phyloP scores from a whole-genome alignment of 2,888 invertebrate species.

The Drosophila buzzatii region DNA sequence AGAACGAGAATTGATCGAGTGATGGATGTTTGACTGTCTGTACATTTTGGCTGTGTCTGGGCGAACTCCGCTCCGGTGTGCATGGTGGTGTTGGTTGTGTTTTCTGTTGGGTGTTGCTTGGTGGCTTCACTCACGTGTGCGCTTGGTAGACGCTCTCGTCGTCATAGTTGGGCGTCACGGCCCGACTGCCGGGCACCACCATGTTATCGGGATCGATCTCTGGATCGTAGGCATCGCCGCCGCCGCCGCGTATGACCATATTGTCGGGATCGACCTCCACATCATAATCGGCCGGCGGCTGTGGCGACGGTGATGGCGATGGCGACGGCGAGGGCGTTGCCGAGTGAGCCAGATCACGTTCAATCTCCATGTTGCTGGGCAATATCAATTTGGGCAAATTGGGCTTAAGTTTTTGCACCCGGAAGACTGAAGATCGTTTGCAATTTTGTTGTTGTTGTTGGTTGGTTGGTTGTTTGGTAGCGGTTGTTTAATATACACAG shows the following conservation, averaged over 20 bases:
- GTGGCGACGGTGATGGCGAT: slow-evolving; percentile 83
- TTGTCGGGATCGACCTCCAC: slow-evolving; percentile 85
- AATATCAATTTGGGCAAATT: slow-evolving; percentile 85
- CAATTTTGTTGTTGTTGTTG: slow-evolving; percentile 39
- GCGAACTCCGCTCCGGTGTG: slow-evolving; percentile 42
- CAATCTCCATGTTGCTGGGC: slow-evolving; percentile 83
- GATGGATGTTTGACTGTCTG: slow-evolving; percentile 47
- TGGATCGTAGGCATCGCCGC: slow-evolving; percentile 77
- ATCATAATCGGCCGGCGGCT: slow-evolving; percentile 82
- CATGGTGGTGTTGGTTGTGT: slow-evolving; percentile 22
- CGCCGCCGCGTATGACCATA: slow-evolving; percentile 76
- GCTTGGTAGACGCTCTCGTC: slow-evolving; percentile 83
- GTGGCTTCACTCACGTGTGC: slow-evolving; percentile 84
- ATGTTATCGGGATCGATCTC: slow-evolving; percentile 84
- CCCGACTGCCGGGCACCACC: slow-evolving; percentile 81
- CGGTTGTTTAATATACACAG: slow-evolving; percentile 71
- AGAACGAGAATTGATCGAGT: slow-evolving; percentile 45
- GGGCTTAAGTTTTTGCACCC: slow-evolving; percentile 85
- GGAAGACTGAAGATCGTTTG: slow-evolving; percentile 80
- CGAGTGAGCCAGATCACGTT: slow-evolving; percentile 53
- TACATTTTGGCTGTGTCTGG: slow-evolving; percentile 49
- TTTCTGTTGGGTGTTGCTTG: slow-evolving; percentile 21
- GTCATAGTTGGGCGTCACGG: slow-evolving; percentile 79
- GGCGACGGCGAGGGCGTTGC: slow-evolving; percentile 77
- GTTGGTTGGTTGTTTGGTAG: slow-evolving; percentile 45